phyloP scores from a whole-genome alignment of 2,888 invertebrate species.

The Ophonus ardosiacus region DNA sequence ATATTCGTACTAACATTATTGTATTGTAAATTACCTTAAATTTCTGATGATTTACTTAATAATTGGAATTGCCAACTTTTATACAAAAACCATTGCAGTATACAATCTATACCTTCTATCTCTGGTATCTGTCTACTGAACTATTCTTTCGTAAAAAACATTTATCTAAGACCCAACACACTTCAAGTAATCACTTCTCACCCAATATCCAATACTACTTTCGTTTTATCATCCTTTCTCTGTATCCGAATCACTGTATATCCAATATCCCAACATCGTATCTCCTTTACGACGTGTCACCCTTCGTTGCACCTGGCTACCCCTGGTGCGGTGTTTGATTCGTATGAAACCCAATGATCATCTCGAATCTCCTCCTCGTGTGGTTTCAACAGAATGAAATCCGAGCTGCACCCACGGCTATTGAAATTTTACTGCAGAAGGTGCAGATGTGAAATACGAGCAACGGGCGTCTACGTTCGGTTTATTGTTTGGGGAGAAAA shows the following conservation, averaged over 20 bases:
- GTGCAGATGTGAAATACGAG: constrained; percentile 42
- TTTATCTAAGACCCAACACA: no score
- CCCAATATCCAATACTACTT: neutral
- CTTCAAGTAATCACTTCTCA: no score
- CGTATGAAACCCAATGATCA: constrained; percentile 53
- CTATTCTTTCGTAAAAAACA: no score
- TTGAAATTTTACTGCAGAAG: constrained; percentile 10
- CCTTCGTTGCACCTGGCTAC: neutral
- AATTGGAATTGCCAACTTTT: no score
- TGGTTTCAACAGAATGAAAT: constrained; percentile 42
- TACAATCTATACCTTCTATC: no score
- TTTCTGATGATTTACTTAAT: no score
- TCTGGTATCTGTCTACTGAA: no score
- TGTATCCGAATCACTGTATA: neutral
- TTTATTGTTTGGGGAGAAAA: constrained; percentile 2
- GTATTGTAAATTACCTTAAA: no score
- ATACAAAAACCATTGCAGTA: no score
- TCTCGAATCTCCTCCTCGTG: constrained; percentile 2
- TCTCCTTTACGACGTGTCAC: constrained; percentile 1
- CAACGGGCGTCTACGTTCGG: neutral
- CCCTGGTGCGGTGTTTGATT: constrained; percentile 39
- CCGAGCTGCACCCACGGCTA: constrained; percentile 29
- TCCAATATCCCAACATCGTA: neutral
- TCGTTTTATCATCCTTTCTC: neutral
- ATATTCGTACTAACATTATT: no score